Conservation (phyloP, 2,888 invertebrate genomes). For the Frankliniella fusca region DNA sequence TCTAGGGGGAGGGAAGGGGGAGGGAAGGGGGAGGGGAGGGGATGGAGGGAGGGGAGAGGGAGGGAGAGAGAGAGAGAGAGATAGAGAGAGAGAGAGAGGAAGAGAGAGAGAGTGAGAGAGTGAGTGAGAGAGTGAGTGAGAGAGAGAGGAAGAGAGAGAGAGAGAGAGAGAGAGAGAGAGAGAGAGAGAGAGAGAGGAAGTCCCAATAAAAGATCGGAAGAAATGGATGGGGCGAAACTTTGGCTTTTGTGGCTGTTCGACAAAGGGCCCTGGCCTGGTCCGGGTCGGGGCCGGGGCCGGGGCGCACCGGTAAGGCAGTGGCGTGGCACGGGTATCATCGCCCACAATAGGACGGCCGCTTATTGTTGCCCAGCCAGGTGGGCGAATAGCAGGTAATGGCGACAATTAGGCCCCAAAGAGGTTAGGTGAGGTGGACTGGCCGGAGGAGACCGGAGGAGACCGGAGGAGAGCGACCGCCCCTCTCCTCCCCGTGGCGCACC, state of each 20-base stretch:
- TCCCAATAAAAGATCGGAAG: not conserved
- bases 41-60: not conserved
- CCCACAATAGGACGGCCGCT: not conserved
- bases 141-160: not conserved
- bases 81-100: not conserved
- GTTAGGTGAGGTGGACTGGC: not conserved
- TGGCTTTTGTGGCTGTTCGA: not conserved
- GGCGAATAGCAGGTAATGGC: conserved; percentile 22
- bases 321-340: not conserved
- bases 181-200: not conserved
- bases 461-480: too few relatives aligned
- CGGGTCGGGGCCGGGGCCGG: not conserved
- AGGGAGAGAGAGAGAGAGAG: not conserved
- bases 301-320: not conserved
- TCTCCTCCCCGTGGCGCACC: too few relatives aligned
- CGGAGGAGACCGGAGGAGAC: not conserved
- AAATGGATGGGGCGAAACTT: not conserved
- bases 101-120: not conserved
- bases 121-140: not conserved
- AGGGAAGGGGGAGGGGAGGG: not conserved
- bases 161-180: not conserved
- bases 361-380: conserved; percentile 5
- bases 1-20: not conserved
- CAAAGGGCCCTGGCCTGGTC: not conserved
- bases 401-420: conserved; percentile 13